Base-by-base conservation (phyloP, 1,140 invertebrate species). In the Drosophila busckii region DNA sequence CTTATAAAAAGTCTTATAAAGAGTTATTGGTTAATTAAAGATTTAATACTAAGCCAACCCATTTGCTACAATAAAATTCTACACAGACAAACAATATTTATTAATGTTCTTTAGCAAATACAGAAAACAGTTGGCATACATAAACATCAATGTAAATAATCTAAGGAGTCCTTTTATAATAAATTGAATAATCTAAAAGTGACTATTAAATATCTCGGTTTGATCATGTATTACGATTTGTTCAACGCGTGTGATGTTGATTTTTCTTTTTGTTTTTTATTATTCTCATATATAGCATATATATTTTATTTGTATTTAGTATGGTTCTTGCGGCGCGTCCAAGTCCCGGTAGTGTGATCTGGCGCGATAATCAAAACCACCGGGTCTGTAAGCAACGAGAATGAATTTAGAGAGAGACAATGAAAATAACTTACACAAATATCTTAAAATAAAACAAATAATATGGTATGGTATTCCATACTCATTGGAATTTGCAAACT, bases 271-370 rank as follows among this genome's bases (percentile, higher is more conserved):
- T 42, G 41, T 15, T 20, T 58, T 53, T 48, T 49, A 40, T 22
- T 20, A 19, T 22, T 35, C 41, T 41, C 28, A 23, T 34, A 37
- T 50, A 58, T 19, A 41, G 9, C 26, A n/a, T 26, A 8, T 15
- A 29, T 40, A 35, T 16, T 26, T 7, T 40, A n/a, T 31, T 15
- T 44, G 8, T 23, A 42, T 55, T 60, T 82, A 82, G 66, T 82
- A 82, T 56, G 93, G 93, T 88, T 96, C 95, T 88, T 93, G 91
- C 41, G 95, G 95, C 41, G 95, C 95, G 89, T 96, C 95, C 88
- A 97, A 91, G 89, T 97, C 95, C 85, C 95, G 90, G 89, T 97
- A 97, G 89, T 95, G 94, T 83, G 96, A 95, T 69, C 96, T 92
- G 67, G 94, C 93, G 87, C 94, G 91, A 88, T 93, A 94, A 85